Conservation (phyloP, 2,113 vertebrate genomes). For the Telmatochromis sp. region DNA sequence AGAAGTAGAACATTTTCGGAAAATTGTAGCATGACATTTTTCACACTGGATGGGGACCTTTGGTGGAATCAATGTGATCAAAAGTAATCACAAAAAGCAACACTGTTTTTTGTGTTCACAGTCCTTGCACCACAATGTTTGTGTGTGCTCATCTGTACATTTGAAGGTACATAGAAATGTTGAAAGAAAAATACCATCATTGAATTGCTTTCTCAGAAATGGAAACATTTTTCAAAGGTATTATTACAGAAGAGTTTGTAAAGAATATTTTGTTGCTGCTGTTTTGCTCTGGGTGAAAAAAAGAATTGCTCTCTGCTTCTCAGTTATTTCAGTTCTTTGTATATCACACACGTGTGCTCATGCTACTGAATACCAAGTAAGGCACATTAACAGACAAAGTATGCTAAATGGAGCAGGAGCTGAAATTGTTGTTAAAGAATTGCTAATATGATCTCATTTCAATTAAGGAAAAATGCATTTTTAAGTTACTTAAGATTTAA, state of each 20-base stretch:
- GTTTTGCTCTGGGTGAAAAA: neutral
- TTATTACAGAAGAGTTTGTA: neutral
- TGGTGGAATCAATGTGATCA: neutral
- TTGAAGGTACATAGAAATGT: neutral
- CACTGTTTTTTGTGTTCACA: neutral
- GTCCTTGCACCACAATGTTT: neutral
- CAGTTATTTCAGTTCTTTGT: neutral
- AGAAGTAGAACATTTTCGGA: neutral
- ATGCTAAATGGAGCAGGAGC: neutral
- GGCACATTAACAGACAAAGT: neutral
- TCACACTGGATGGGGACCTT: neutral
- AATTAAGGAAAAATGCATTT: neutral
- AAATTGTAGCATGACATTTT: neutral
- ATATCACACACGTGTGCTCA: neutral
- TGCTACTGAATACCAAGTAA: neutral
- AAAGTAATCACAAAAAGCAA: neutral
- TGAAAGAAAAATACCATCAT: neutral
- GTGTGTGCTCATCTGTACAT: neutral
- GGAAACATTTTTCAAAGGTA: neutral
- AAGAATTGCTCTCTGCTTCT: neutral
- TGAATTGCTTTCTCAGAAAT: neutral
- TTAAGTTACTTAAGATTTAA: neutral
- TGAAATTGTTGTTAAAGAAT: neutral
- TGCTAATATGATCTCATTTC: neutral
- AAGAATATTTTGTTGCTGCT: neutral